Evolutionary conservation across 2,888 invertebrate species (phyloP).

Genomic region (Thymelicus lineola): DNA sequence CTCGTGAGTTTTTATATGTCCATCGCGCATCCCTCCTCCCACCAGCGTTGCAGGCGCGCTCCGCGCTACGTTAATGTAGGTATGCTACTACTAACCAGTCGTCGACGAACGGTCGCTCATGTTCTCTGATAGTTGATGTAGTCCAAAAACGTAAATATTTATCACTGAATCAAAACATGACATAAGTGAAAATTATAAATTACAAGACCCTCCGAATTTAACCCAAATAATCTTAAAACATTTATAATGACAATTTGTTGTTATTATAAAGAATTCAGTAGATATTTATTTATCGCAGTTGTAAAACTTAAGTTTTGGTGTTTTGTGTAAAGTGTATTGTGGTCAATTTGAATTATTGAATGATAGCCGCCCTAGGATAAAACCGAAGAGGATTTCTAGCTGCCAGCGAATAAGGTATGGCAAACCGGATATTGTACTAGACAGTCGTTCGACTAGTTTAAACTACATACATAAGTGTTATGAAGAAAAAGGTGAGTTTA

Average conservation of each 20-base stretch:
- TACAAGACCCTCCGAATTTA: conserved; percentile 40
- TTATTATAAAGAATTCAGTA: conserved; percentile 1
- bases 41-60: conserved; percentile 65
- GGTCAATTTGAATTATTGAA: conserved; percentile 54
- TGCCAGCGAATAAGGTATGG: conserved; percentile 77
- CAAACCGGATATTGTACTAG: conserved; percentile 78
- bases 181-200: conserved; percentile 48
- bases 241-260: conserved; percentile 33
- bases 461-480: conserved; percentile 52
- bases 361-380: conserved; percentile 47
- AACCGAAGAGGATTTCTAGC: conserved; percentile 71
- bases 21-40: conserved; percentile 71
- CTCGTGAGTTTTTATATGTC: conserved; percentile 55
- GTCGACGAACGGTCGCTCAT: conserved; percentile 73
- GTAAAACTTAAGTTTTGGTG: conserved; percentile 64
- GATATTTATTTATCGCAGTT: conserved; percentile 21
- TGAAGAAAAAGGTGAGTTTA: conserved; percentile 48
- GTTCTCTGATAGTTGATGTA: conserved; percentile 57
- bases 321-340: conserved; percentile 73
- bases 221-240: conserved; percentile 50
- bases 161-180: conserved; percentile 54
- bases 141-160: conserved; percentile 49
- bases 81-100: conserved; percentile 74
- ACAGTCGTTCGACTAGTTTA: conserved; percentile 73
- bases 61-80: conserved; percentile 57